Base-by-base conservation (phyloP, 2,888 invertebrate genomes). In the Clostera curtula region DNA sequence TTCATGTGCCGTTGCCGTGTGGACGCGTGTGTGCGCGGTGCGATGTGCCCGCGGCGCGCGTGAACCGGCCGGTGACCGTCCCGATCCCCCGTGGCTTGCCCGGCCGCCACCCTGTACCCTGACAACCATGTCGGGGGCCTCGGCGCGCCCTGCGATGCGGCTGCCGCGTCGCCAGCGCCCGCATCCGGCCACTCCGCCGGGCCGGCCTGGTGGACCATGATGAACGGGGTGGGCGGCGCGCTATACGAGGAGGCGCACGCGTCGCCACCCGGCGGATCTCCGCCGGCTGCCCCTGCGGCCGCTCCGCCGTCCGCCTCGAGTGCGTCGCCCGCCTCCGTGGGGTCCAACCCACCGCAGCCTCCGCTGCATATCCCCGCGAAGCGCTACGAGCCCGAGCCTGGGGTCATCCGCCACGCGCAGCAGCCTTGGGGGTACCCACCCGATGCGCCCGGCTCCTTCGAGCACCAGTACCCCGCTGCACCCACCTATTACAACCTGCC, bases 341-440 rank as follows among this genome's bases (percentile, higher is more conserved):
- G 89, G 63, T 89, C 89, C 65, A 88, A 90, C 75, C 88, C 91
- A 34, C 89, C 90, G 36, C 89, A 90, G 59, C 93, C 93, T 30
- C 93, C 92, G 40, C 86, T 95, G 41, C 95, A 95, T 85, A 95
- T 95, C 79, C 95, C 95, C 46, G 95, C 95, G 60, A 95, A 95
- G 79, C 87, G 94, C 49, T 90, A 85, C 64, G 84, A 85, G 43
- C 86, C 86, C 34, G 88, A 87, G 58, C 87, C 89, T 26, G 89
- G 92, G 22, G 93, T 93, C 57, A 92, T 92, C 58, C 85, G 92
- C 46, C 92, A 92, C 79, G 89, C 91, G 51, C 90, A 90, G 57
- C 90, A 89, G 48, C 88, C 89, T 36, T 92, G 92, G 92, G 90
- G 88, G 56, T 92, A 91, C 69, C 89, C 90, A 14, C 90, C 90